Evolutionary conservation across 1,140 invertebrate species (phyloP).

Genomic region (Berghia stephanieae): DNA sequence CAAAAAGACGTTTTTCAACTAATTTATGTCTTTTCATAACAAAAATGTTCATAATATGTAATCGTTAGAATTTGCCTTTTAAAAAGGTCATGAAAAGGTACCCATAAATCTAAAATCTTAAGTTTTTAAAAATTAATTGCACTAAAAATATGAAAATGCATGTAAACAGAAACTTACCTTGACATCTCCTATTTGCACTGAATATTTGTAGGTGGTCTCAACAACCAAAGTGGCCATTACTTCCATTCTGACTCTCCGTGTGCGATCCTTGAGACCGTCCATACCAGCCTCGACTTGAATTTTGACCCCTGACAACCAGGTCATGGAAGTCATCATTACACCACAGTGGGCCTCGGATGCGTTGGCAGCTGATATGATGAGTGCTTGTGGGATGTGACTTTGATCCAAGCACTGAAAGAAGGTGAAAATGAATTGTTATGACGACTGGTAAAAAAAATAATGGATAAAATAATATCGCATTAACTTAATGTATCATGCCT

Average conservation of each 20-base stretch:
- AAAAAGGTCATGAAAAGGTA: no score
- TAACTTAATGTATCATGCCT: background rate
- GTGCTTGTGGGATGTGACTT: slow-evolving; percentile 37
- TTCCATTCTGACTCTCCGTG: slow-evolving; percentile 26
- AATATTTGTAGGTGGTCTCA: background rate
- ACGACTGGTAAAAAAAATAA: no score
- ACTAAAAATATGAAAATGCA: background rate
- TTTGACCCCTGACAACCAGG: slow-evolving; percentile 33
- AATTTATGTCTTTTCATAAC: no score
- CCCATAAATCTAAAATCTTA: no score
- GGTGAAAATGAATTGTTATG: slow-evolving; percentile 5
- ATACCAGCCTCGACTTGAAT: slow-evolving; percentile 38
- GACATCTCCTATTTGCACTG: background rate
- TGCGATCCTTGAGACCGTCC: slow-evolving; percentile 43
- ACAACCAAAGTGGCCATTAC: slow-evolving; percentile 27
- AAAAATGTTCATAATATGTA: no score
- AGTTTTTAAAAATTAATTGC: no score
- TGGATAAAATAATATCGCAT: no score
- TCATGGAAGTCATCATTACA: slow-evolving; percentile 29
- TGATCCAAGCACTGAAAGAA: slow-evolving; percentile 38
- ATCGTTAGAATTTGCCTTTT: no score
- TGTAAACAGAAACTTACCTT: background rate
- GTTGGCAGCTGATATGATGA: slow-evolving; percentile 31
- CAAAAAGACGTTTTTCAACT: no score
- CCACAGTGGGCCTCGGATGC: slow-evolving; percentile 34